phyloP scores from a whole-genome alignment of 2,888 invertebrate genomes.

The Syritta pipiens region DNA sequence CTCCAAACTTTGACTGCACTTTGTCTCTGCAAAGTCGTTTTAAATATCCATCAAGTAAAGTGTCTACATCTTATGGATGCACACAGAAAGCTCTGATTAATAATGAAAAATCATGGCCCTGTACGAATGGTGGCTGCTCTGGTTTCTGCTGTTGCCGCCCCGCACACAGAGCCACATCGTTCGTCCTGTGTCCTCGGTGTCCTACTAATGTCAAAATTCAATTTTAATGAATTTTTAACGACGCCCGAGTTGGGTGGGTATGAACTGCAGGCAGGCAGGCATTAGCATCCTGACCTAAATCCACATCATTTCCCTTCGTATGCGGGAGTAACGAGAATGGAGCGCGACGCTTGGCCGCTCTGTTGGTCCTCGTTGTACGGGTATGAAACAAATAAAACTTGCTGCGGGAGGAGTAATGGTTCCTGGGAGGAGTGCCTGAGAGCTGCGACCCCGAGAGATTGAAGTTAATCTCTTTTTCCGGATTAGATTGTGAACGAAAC shows the following conservation, averaged over 20 bases:
- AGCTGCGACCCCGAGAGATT: constrained; percentile 10
- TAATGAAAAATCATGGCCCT: constrained; percentile 26
- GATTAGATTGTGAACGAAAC: constrained; percentile 6
- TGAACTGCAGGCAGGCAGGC: constrained; percentile 3
- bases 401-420: constrained; percentile 17
- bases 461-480: constrained; percentile 38
- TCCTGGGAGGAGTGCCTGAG: no score
- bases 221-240: constrained; percentile 64
- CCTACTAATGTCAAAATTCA: constrained; percentile 36
- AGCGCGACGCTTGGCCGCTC: constrained; percentile 16
- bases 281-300: constrained; percentile 60
- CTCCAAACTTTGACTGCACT: constrained; percentile 10
- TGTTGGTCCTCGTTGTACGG: neutral
- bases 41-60: constrained; percentile 31
- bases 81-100: constrained; percentile 38
- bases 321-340: constrained; percentile 17
- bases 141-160: constrained; percentile 23
- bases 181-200: neutral
- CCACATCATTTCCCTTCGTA: constrained; percentile 42
- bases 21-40: constrained; percentile 15
- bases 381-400: constrained; percentile 7
- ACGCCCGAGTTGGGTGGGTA: constrained; percentile 17
- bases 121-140: constrained; percentile 10
- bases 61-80: neutral
- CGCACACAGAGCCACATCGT: constrained; percentile 9